These are phyloP conservation scores for Tortrix viridana DNA, from an alignment of 2,888 invertebrate species.

Conservation along the genomic window DNA sequence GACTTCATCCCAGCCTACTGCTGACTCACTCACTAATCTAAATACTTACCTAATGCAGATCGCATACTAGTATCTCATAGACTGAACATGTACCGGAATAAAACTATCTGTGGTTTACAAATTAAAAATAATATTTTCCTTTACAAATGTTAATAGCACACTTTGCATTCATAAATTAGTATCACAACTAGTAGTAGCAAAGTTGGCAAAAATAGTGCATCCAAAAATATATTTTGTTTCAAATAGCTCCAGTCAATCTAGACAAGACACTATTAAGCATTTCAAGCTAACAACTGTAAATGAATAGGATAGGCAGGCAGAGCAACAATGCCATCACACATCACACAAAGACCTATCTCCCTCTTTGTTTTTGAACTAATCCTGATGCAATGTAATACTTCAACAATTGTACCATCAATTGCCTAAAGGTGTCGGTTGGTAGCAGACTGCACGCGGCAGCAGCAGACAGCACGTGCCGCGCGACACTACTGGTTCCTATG, in stretches of 20 bases:
- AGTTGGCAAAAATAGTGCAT: no score
- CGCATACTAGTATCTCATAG: constrained; percentile 4
- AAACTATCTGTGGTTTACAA: constrained; percentile 3
- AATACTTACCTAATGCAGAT: constrained; percentile 20
- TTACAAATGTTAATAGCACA: not conserved
- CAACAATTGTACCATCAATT: constrained; percentile 34
- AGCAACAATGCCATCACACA: constrained; percentile 7
- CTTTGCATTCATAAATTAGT: no score
- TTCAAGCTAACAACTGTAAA: no score
- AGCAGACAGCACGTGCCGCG: no score
- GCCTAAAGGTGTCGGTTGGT: no score
- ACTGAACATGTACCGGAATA: constrained; percentile 7
- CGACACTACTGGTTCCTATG: no score
- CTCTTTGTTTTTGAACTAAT: constrained; percentile 13
- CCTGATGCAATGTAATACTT: constrained; percentile 32
- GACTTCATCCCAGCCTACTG: constrained; percentile 34
- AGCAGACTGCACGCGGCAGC: no score
- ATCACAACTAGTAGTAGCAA: no score
- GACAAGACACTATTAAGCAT: not conserved
- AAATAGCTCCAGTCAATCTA: not conserved
- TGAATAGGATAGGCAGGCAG: not conserved
- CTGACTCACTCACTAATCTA: constrained; percentile 33
- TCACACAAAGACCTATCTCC: no score
- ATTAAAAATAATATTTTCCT: not conserved
- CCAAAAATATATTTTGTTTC: not conserved